Conservation (phyloP, 1,140 invertebrate genomes). For the Drosophila persimilis region DNA sequence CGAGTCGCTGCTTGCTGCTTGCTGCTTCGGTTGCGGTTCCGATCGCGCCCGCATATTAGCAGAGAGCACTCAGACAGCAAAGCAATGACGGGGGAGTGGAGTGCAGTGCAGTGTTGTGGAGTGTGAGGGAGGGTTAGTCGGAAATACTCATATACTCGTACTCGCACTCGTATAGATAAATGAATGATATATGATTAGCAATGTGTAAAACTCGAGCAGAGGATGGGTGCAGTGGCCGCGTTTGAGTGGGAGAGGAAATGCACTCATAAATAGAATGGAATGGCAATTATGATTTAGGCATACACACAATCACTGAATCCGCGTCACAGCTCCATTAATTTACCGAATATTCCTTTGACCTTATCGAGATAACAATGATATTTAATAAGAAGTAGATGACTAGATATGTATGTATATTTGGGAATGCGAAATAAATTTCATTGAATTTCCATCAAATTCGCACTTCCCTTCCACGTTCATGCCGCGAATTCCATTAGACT, state of each 20-base stretch:
- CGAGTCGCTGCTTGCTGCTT: constrained; percentile 35
- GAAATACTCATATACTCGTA: constrained; percentile 5
- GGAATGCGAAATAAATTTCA: no score
- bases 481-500: no score
- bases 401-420: no score
- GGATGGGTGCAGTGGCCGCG: no score
- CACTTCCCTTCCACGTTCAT: no score
- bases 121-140: constrained; percentile 10
- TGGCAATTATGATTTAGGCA: no score
- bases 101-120: neutral
- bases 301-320: no score
- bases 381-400: no score
- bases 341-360: no score
- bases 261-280: neutral
- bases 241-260: neutral
- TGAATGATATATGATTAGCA: constrained; percentile 22
- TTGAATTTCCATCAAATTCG: no score
- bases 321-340: no score
- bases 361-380: no score
- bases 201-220: neutral
- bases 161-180: neutral
- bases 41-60: constrained; percentile 54
- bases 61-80: constrained; percentile 14
- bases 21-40: constrained; percentile 61
- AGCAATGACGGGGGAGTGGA: constrained; percentile 2